These are phyloP conservation scores for Stegophylla sp. DNA, from an alignment of 2,888 invertebrate species.

Conservation along the genomic window DNA sequence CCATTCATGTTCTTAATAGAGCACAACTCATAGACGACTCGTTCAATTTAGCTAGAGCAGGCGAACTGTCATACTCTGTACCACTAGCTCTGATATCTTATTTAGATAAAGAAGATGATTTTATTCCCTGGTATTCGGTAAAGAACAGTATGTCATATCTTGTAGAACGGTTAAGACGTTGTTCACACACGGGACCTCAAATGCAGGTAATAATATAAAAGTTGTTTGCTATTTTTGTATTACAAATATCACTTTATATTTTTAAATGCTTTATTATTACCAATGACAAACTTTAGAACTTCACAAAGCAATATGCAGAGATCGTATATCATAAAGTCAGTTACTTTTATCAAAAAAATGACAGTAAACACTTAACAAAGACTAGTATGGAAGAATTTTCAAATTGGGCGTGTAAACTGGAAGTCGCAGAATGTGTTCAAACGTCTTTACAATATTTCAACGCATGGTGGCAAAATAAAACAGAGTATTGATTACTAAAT, in stretches of 20 bases:
- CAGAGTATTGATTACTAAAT: conserved; percentile 18
- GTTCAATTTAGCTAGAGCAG: conserved; percentile 75
- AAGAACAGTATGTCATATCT: conserved; percentile 36
- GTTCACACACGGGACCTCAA: conserved; percentile 38
- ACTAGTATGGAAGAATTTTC: conserved; percentile 46
- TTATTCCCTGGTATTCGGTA: conserved; percentile 69
- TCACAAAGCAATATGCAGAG: conserved; percentile 35
- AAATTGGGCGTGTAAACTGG: conserved; percentile 52
- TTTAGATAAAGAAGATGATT: conserved; percentile 73
- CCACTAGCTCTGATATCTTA: conserved; percentile 75
- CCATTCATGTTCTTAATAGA: conserved; percentile 68
- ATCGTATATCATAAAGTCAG: conserved; percentile 32
- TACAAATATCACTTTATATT: not conserved
- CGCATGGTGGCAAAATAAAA: not conserved
- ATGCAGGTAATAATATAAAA: conserved; percentile 6
- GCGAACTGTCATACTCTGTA: conserved; percentile 69
- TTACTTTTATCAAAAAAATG: not conserved
- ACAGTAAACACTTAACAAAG: conserved; percentile 33
- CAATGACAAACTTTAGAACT: conserved; percentile 5
- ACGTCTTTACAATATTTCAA: conserved; percentile 16
- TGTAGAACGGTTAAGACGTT: conserved; percentile 32
- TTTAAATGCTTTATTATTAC: not conserved
- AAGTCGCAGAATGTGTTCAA: conserved; percentile 25
- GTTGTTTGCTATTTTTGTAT: not conserved
- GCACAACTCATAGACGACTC: conserved; percentile 85